Percentiles rank a stretch among this genome's conserved stretches.
Conservation (phyloP, 1,140 invertebrate genomes). For the Branchinecta lynchi region DNA sequence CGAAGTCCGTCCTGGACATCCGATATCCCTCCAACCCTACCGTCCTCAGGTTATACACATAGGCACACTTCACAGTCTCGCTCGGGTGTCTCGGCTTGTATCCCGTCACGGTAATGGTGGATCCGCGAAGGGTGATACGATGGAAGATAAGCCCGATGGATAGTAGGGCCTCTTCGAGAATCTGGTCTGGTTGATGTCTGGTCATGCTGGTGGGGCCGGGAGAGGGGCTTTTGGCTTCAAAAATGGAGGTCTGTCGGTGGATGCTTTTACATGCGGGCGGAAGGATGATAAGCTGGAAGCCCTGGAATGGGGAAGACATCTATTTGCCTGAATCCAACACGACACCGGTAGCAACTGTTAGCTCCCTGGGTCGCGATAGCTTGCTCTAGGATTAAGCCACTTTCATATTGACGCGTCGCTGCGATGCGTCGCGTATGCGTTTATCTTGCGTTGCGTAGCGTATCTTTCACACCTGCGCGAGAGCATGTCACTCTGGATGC, state of each 20-base stretch:
- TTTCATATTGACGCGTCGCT: too few relatives aligned
- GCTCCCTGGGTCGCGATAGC: too few relatives aligned
- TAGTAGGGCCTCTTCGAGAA: slow-evolving; percentile 55
- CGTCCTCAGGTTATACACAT: slow-evolving; percentile 39
- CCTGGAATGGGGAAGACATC: slow-evolving; percentile 36
- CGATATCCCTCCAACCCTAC: slow-evolving; percentile 85
- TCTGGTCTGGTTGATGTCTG: background rate
- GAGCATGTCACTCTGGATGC: too few relatives aligned
- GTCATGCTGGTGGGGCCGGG: background rate
- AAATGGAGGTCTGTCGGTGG: background rate
- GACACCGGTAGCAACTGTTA: too few relatives aligned
- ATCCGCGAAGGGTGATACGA: slow-evolving; percentile 61
- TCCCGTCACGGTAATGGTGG: slow-evolving; percentile 75
- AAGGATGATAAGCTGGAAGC: slow-evolving; percentile 64
- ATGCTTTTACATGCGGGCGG: slow-evolving; percentile 19
- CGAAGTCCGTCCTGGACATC: slow-evolving; percentile 85
- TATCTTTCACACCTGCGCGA: too few relatives aligned
- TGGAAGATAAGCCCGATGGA: slow-evolving; percentile 94
- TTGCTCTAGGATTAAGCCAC: too few relatives aligned
- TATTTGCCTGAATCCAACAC: too few relatives aligned
- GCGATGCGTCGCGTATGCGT: too few relatives aligned
- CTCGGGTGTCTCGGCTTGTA: slow-evolving; percentile 65
- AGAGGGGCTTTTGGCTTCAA: slow-evolving; percentile 12
- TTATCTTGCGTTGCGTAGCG: too few relatives aligned
- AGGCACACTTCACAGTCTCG: background rate